These are phyloP conservation scores for Betta splendens DNA, from an alignment of 2,797 vertebrate species.

Conservation along the genomic window DNA sequence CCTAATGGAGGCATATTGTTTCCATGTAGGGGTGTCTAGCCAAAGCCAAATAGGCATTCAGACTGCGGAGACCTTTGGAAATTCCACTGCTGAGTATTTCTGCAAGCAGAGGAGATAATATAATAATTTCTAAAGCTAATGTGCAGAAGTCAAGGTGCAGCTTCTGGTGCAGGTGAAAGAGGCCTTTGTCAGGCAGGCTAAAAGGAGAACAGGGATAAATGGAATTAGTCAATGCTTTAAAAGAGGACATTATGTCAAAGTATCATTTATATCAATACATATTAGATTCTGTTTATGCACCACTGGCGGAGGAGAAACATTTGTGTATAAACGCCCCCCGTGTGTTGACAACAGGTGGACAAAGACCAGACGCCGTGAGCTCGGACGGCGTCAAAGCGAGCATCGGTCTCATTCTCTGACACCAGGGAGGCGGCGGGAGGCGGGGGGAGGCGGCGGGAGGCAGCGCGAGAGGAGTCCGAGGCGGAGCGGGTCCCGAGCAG, in stretches of 20 bases:
- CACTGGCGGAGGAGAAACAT: constrained; percentile 1
- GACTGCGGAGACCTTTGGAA: constrained; percentile 31
- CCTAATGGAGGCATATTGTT: constrained; percentile 42
- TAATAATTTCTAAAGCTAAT: constrained; percentile 36
- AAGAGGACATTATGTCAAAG: constrained; percentile 21
- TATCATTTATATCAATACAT: constrained; percentile 20
- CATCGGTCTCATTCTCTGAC: constrained; percentile 9
- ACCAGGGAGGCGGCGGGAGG: constrained; percentile 4
- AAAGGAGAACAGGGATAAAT: constrained; percentile 28
- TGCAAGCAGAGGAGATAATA: constrained; percentile 17
- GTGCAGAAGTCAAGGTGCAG: constrained; percentile 7
- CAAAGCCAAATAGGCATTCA: constrained; percentile 45
- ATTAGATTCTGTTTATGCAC: not conserved
- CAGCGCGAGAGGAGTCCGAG: constrained; percentile 33
- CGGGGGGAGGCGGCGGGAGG: too few species aligned
- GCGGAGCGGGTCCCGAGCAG: constrained; percentile 5
- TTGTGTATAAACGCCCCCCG: constrained; percentile 8
- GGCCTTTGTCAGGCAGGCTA: constrained; percentile 10
- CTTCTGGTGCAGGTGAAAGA: not conserved
- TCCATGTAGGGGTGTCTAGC: constrained; percentile 32
- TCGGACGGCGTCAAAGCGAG: constrained; percentile 26
- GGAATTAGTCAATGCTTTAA: constrained; percentile 9
- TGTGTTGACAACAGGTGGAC: constrained; percentile 32
- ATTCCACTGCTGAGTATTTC: constrained; percentile 36
- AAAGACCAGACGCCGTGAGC: constrained; percentile 11